Evolutionary conservation across 23 tunicate genomes (phyloP), one percentile per base, ranked within the genome.

Genomic region (Ciona savignyi): DNA sequence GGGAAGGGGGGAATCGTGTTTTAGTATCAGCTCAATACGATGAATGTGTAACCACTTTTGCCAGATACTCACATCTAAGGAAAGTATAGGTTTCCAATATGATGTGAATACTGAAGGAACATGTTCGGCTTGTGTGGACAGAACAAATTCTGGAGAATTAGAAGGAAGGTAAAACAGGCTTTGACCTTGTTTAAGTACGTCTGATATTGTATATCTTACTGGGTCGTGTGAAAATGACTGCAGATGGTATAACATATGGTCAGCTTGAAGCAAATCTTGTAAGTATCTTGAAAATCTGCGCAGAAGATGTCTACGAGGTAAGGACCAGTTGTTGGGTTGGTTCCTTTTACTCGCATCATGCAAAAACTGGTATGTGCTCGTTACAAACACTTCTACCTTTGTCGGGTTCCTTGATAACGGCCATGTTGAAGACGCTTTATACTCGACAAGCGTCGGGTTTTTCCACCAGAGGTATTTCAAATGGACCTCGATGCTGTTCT

Each of bases 11-110:
- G 27, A 29, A 33, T 91, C 97, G 51, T 81, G 91, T 23, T 80
- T 92, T 27, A 91, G 35, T 34, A 91, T 71, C n/a, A 87, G 73
- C 30, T 91, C 86, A 27, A 91, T 80, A 25, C 62, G 76, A 61
- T 91, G 97, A 71, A 83, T 76, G 63, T 91, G 91, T 60, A 91
- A 35, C 93, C 97, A 91, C 51, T 79, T 68, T 29, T 89, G 96
- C 89, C 89, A 83, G 1, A 83, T 74, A 28, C 42, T 73, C 0
- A 83, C 77, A 70, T 89, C 96, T 70, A 89, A 71, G 1, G 87
- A 81, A 34, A 91, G 71, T 34, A 91, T 67, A 20, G 87, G 86
- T 42, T 91, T 91, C 97, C 97, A 91, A 67, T 72, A 91, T 23
- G 78, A 73, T 32, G 83, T 51, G 70, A 85, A 85, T 23, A 65